Evolutionary conservation across 2,888 invertebrate species (phyloP), one percentile per base, ranked within the genome.

Genomic region (Autographa pulchrina): DNA sequence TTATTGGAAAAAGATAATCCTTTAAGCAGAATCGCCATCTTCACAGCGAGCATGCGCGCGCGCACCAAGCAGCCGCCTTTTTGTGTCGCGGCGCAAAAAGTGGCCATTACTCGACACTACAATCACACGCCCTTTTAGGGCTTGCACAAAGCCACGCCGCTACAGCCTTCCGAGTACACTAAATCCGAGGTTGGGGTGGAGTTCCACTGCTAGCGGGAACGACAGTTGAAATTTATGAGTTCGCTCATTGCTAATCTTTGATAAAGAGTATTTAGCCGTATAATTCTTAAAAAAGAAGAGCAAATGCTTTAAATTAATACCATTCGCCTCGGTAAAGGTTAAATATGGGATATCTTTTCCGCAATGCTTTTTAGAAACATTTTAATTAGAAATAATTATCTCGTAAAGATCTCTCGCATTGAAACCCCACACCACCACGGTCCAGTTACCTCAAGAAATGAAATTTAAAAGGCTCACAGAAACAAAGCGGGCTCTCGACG

Each of bases 381-480:
- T 25, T 2, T 25, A 25, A 25, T 35, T 3, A 35, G 5, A 35
- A 35, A 3, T 6, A 38, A 38, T 38, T 11, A 38, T 38, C 11
- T 18, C 14, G 6, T 14, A 32, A 59, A 32, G 8, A 8, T 41
- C 38, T 41, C 20, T 11, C 81, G 6, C 77, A 89, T 74, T 84
- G 32, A 25, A 52, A 75, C 88, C 86, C 32, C 74, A 80, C 87
- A 84, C 60, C 58, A 70, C 58, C 77, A 78, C 86, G 87, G 85
- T 88, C 89, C 89, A 90, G 90, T 91, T 91, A 89, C 92, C 86
- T 88, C 85, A 89, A 91, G 88, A 87, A 86, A 88, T 87, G 82
- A 90, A 88, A 90, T 88, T 89, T 90, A 91, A 94, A 92, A 90
- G 92, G 91, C 85, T 82, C 79, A 72, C 86, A 92, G 92, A 94